phyloP scores from a whole-genome alignment of 2,888 invertebrate genomes.

The Diarsia mendica region DNA sequence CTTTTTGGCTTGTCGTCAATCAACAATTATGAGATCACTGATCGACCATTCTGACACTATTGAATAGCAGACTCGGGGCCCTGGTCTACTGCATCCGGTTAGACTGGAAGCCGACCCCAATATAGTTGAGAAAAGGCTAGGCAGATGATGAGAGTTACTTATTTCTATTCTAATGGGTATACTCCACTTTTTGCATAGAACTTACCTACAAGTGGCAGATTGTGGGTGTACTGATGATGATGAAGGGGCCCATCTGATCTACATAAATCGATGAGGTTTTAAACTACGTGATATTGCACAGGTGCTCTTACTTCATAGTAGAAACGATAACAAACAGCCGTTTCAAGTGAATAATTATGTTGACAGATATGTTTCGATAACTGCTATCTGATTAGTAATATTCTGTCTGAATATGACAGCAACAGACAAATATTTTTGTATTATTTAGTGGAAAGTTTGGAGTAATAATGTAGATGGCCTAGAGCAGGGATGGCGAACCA shows the following conservation, averaged over 20 bases:
- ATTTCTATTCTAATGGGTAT: no score
- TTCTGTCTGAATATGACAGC: neutral
- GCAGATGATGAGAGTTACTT: no score
- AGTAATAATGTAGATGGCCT: no score
- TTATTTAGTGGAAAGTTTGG: neutral
- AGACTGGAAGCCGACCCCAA: no score
- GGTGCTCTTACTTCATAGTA: neutral
- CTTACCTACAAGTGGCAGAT: neutral
- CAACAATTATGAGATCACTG: no score
- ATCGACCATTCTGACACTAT: no score
- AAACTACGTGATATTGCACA: neutral
- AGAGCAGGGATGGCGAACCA: no score
- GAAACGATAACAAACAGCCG: constrained; percentile 3
- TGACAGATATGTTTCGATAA: constrained; percentile 7
- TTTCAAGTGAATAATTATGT: constrained; percentile 18
- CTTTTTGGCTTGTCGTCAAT: no score
- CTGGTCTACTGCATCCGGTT: no score
- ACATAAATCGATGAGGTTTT: neutral
- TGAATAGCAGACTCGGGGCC: no score
- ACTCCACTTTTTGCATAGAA: neutral
- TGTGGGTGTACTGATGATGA: no score
- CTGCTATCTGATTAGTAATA: constrained; percentile 6
- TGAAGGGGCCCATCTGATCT: neutral
- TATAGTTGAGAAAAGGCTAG: no score
- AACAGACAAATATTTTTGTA: neutral